Percentiles rank a stretch among this genome's conserved stretches.
These are phyloP conservation scores for Albula glossodonta DNA, from an alignment of 2,113 vertebrate species.

Conservation along the genomic window DNA sequence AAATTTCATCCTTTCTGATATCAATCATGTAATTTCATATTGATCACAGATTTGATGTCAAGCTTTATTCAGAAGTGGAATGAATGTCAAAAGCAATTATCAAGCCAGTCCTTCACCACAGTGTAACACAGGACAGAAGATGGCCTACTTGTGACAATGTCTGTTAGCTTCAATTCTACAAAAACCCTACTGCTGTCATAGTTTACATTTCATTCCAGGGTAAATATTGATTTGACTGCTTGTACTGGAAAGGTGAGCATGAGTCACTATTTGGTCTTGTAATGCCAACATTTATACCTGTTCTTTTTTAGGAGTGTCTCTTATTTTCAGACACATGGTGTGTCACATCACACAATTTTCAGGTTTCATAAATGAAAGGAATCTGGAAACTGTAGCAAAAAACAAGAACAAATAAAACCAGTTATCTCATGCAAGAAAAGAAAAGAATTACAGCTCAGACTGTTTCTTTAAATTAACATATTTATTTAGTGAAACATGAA, in stretches of 20 bases:
- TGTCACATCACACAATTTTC: not conserved
- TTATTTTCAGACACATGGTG: not conserved
- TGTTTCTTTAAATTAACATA: not conserved
- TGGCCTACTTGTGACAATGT: conserved; percentile 40
- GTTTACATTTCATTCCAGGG: conserved; percentile 61
- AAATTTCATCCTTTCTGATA: too few relatives aligned
- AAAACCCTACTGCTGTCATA: conserved; percentile 44
- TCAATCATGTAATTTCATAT: too few relatives aligned
- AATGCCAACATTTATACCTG: conserved; percentile 39
- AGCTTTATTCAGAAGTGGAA: not conserved
- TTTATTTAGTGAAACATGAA: not conserved
- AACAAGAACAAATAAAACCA: not conserved
- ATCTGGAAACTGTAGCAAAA: not conserved
- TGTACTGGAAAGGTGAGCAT: conserved; percentile 59
- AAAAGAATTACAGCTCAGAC: too few relatives aligned
- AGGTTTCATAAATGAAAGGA: not conserved
- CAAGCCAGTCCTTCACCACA: not conserved
- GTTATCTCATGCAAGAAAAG: too few relatives aligned
- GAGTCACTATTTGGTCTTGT: conserved; percentile 61
- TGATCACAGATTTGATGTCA: too few relatives aligned
- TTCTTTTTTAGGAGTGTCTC: not conserved
- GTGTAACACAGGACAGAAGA: conserved; percentile 27
- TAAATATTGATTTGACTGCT: conserved; percentile 67
- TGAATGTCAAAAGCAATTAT: not conserved
- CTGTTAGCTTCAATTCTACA: conserved; percentile 47